Evolutionary conservation across 1,140 invertebrate species (phyloP), one percentile per base, ranked within the genome.

Genomic region (Drosophila subobscura): DNA sequence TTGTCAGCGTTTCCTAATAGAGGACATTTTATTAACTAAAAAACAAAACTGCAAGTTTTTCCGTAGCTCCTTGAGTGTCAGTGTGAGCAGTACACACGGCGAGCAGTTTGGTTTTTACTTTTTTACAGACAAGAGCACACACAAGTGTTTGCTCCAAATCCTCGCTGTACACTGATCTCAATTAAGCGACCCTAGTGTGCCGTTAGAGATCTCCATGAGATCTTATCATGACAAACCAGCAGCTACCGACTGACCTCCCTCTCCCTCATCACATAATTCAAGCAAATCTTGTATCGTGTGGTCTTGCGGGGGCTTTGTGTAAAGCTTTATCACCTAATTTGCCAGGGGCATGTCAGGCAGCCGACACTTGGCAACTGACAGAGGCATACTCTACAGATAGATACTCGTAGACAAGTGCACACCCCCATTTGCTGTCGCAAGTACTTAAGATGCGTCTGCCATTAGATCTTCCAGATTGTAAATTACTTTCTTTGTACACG

Each of bases 221-320:
- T 51, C 58, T 73, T 84, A 85, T 84, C 66, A 27, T 45, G 42
- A 73, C 64, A 37, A 63, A 50, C 45, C 55, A 12, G 7, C 41
- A 46, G 37, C 50, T 20, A 14, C 23, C n/a, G 27, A 16, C 8
- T 6, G n/a, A 10, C 25, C 12, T 29, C 41, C 41, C 20, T 25
- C 40, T 22, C 20, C 41, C 54, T 77, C 73, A 70, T 46, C 54
- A 73, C 73, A 70, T 80, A 85, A 77, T 70, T 80, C 73, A 86
- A 60, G 33, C 58, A 80, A 86, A 77, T 84, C 81, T 66, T 66
- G 60, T 84, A 58, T 71, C 47, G 44, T 51, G 50, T 44, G 40
- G 71, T 6, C 71, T 6, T 42, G 50, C 58, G 58, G 49, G 50
- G 63, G 58, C 58, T 65, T 57, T 72, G 53, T 79, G 45, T 64